phyloP scores from a whole-genome alignment of 2,113 vertebrate genomes.

The Prinia subflava region DNA sequence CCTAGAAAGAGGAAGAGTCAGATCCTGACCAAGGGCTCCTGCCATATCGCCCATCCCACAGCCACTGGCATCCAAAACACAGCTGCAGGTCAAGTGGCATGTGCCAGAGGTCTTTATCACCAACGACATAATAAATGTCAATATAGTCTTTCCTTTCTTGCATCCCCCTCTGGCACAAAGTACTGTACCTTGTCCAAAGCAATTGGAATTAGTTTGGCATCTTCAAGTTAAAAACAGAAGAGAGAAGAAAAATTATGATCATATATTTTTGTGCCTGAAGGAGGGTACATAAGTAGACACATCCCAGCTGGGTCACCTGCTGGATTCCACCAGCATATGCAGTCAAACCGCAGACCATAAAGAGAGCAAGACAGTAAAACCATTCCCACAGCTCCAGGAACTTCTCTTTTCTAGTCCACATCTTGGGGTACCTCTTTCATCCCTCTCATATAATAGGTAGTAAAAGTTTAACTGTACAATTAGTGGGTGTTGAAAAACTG shows the following conservation, averaged over 20 bases:
- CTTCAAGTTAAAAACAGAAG: not conserved
- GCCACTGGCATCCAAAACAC: rapidly evolving
- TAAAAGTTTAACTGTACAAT: not conserved
- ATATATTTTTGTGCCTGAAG: not conserved
- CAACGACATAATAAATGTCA: not conserved
- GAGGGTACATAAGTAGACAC: not conserved
- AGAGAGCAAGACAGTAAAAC: not conserved
- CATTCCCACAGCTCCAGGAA: not conserved
- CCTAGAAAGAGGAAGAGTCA: not conserved
- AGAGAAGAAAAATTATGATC: not conserved
- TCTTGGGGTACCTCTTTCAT: not conserved
- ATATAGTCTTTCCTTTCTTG: not conserved
- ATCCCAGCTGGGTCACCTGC: not conserved
- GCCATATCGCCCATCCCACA: not conserved
- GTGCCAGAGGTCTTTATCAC: not conserved
- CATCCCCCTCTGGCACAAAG: not conserved
- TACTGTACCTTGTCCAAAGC: not conserved
- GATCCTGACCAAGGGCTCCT: not conserved
- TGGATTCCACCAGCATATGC: not conserved
- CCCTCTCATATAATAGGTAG: not conserved
- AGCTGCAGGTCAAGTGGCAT: not conserved
- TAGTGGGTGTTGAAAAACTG: not conserved
- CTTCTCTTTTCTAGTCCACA: not conserved
- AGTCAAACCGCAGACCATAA: not conserved
- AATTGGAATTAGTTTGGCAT: not conserved